A percentile compares a stretch with the other conserved stretches of the same genome.
Evolutionary conservation across 2,113 vertebrate species (phyloP).

Genomic region (Osmerus eperlanus): DNA sequence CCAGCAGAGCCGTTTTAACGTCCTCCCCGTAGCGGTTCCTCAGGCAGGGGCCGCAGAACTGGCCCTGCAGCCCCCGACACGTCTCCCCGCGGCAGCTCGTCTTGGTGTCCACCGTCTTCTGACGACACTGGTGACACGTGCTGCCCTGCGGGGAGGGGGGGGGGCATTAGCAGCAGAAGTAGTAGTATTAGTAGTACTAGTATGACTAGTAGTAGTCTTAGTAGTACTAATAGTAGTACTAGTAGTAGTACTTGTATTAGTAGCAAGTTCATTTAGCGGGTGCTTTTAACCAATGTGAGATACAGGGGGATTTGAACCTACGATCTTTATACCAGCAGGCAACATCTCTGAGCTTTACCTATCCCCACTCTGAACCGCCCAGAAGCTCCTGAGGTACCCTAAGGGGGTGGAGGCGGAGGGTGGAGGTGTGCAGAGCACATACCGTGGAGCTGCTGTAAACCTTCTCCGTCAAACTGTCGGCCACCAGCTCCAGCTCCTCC

Average conservation of each 20-base stretch:
- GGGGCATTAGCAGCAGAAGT: too few species aligned
- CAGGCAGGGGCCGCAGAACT: constrained; percentile 78
- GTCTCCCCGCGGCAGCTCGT: constrained; percentile 70
- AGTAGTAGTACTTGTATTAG: too few species aligned
- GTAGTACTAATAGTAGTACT: too few species aligned
- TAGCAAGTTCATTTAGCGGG: too few species aligned
- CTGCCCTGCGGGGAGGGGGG: constrained; percentile 59
- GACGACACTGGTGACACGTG: constrained; percentile 77
- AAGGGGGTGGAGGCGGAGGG: not conserved
- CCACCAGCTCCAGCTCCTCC: constrained; percentile 68
- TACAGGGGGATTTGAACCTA: too few species aligned
- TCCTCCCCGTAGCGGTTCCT: constrained; percentile 77
- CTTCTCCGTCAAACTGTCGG: constrained; percentile 67
- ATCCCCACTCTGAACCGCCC: too few species aligned
- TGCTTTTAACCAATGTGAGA: too few species aligned
- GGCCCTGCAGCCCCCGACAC: constrained; percentile 72
- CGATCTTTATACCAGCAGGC: too few species aligned
- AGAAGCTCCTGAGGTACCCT: too few species aligned
- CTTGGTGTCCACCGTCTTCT: constrained; percentile 76
- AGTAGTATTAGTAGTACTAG: too few species aligned
- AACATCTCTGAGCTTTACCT: too few species aligned
- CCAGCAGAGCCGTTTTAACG: constrained; percentile 66
- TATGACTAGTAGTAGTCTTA: too few species aligned
- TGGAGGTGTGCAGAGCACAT: constrained; percentile 22
- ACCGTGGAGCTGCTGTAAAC: constrained; percentile 69